Evolutionary conservation across 2,888 invertebrate species (phyloP), one percentile per base, ranked within the genome.

Genomic region (Meteorus colon): DNA sequence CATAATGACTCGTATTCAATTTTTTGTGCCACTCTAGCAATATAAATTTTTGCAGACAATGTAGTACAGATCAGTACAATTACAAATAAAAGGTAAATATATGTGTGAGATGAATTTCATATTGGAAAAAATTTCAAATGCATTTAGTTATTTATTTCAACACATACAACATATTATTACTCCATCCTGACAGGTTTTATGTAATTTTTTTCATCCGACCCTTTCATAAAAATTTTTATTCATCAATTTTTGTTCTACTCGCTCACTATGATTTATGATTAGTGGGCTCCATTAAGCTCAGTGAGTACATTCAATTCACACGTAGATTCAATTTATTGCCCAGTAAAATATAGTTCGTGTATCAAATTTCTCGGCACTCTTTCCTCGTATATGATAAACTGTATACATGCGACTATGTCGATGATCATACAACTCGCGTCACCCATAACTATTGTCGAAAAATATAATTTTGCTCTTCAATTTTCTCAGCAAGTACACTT

Each of bases 381-480:
- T 66, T 24, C 37, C 4, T 67, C 48, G 12, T 24, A 12, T 45
- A 24, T 67, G 14, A 29, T 29, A 31, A 48, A 68, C 48, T 14
- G 48, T 31, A 68, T 51, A 48, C 29, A 45, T 24, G 29, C 16
- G 37, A 48, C 8, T 16, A 59, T 59, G 12, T 59, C 19, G 34
- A 69, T 37, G 37, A 34, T 55, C 12, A 70, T 70, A 55, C 34
- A 60, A 66, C 31, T 29, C 29, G 70, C 37, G 55, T 59, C 16
- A 62, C 24, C 5, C 51, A 59, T 41, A 75, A 70, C 69, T 70
- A 72, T 70, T 65, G 62, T 75, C 60, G 62, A 75, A 77, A 77
- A 75, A 77, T 77, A 70, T 66, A 75, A 77, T 77, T 77, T 62
- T 14, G 24, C n/a, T 55, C 19, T 19, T 19, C 19, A 55, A 5